Evolutionary conservation across 1,140 invertebrate genomes (phyloP).

Genomic region (Spodoptera frugiperda): DNA sequence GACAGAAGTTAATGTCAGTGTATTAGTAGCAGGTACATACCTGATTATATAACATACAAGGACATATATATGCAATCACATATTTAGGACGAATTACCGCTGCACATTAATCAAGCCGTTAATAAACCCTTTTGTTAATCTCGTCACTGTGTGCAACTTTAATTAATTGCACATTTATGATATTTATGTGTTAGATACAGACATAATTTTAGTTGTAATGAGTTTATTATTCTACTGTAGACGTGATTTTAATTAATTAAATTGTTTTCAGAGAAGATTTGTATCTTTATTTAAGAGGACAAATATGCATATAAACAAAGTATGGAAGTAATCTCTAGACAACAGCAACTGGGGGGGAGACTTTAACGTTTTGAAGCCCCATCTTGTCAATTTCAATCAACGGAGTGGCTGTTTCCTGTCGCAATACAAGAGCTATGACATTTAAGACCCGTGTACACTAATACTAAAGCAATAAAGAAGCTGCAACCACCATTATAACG

Average conservation of each 20-base stretch:
- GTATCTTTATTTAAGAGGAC: too few species aligned
- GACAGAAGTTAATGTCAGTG: slow-evolving; percentile 3
- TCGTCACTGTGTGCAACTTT: not conserved
- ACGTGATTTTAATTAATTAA: not conserved
- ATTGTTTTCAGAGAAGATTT: too few species aligned
- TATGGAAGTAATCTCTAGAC: too few species aligned
- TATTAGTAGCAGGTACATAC: not conserved
- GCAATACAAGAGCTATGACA: slow-evolving; percentile 17
- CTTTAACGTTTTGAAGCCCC: not conserved
- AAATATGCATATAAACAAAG: too few species aligned
- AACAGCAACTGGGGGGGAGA: not conserved
- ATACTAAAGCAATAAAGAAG: not conserved
- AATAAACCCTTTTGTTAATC: not conserved
- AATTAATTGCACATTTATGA: slow-evolving; percentile 12
- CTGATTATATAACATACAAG: slow-evolving; percentile 24
- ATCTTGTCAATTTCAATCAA: not conserved
- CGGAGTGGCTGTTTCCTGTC: slow-evolving; percentile 4
- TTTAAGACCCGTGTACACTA: not conserved
- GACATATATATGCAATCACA: not conserved
- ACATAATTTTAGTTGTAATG: slow-evolving; percentile 3
- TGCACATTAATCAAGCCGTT: not conserved
- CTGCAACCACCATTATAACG: not conserved
- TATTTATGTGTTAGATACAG: not conserved
- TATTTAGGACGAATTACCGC: slow-evolving; percentile 18
- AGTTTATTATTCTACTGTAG: not conserved